Evolutionary conservation across 2,888 invertebrate genomes (phyloP), one percentile per base, ranked within the genome.

Genomic region (Orchestes rusci): DNA sequence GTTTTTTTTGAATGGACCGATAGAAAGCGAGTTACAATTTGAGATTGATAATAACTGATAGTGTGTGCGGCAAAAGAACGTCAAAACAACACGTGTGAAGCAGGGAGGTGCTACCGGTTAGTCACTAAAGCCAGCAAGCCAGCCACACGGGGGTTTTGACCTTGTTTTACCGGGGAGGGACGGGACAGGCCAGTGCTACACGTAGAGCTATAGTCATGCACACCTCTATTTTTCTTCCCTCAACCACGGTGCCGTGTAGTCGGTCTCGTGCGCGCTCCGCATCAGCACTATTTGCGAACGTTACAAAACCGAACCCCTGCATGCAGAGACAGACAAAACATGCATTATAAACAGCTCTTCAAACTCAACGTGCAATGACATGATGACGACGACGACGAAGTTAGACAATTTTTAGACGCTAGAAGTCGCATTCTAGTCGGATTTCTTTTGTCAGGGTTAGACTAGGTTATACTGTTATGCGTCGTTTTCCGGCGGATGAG

Each of bases 221-320:
- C 89, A 96, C 96, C 94, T 97, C 99, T 85, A 99, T 96, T 86
- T 97, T 99, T 83, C 99, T 88, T 84, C 97, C 97, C 89, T 99
- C 99, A 86, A 97, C 95, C 88, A 96, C 93, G 82, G 95, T 94
- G 86, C 96, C 96, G 87, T 99, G 96, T 82, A 99, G 91, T 85
- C 95, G 93, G 85, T 95, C 95, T 84, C 97, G 93, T 88, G 99
- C 97, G 84, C 92, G 89, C 85, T 97, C 97, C 79, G 97, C 97
- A 83, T 99, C 97, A 82, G 88, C 89, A 84, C 93, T 93, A 88
- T 92, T 94, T 86, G 95, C 95, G 92, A 99, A 99, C 85, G 97
- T 99, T 86, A 99, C 97, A 91, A 99, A 99, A 88, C 97, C 97
- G 88, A 99, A 99, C 84, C 99, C 99, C 97, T 99, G 91, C 86